phyloP scores from a whole-genome alignment of 2,113 vertebrate genomes.

The Eira barbara region DNA sequence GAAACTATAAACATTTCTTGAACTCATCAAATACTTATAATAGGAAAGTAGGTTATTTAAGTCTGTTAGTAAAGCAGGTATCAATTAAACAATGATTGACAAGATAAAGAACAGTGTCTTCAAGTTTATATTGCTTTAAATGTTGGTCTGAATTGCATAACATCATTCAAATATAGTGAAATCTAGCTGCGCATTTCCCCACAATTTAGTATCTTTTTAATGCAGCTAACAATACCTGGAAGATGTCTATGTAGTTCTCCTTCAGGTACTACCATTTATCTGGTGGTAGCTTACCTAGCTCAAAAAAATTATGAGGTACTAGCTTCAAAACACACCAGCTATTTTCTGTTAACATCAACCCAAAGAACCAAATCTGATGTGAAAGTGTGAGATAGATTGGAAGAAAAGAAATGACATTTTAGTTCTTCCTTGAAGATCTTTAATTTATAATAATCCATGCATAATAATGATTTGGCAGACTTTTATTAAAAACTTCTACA shows the following conservation, averaged over 20 bases:
- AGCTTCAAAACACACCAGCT: background rate
- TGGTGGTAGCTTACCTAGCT: background rate
- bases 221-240: background rate
- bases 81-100: background rate
- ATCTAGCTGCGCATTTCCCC: background rate
- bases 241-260: background rate
- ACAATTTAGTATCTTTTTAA: background rate
- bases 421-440: background rate
- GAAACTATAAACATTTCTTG: background rate
- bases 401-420: constrained; percentile 6
- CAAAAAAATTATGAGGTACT: background rate
- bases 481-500: background rate
- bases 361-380: background rate
- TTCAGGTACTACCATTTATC: background rate
- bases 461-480: background rate
- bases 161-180: background rate
- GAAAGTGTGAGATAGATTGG: background rate
- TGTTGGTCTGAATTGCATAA: background rate
- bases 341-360: background rate
- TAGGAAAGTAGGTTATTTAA: background rate
- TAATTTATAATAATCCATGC: background rate
- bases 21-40: background rate
- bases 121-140: background rate
- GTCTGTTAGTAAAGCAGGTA: background rate
- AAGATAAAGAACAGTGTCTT: background rate